A percentile compares a stretch with the other conserved stretches of the same genome.
Evolutionary conservation across 2,888 invertebrate species (phyloP).

Genomic region (Lissocephala sabroskyi): DNA sequence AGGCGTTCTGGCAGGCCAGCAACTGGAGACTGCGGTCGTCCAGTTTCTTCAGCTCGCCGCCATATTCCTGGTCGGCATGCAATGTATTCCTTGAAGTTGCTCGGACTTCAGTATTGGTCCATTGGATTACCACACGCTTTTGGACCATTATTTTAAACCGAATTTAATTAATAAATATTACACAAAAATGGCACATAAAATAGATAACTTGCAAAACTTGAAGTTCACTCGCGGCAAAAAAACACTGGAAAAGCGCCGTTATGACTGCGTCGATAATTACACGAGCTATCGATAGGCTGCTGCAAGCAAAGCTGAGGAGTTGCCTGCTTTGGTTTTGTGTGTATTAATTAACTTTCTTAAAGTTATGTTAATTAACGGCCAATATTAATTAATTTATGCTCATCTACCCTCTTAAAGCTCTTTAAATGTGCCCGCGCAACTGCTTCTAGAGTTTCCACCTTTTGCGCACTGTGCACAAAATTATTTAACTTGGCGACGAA

Average conservation of each 20-base stretch:
- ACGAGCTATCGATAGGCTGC: neutral
- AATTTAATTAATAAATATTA: slow-evolving; percentile 8
- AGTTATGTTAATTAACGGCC: too few species aligned
- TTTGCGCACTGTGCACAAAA: too few species aligned
- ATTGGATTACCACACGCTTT: slow-evolving; percentile 22
- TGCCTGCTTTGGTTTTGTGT: too few species aligned
- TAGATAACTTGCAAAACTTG: neutral
- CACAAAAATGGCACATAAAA: neutral
- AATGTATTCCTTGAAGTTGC: neutral
- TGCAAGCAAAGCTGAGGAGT: too few species aligned
- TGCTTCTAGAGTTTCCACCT: too few species aligned
- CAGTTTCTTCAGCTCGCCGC: slow-evolving; percentile 26
- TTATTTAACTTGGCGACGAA: too few species aligned
- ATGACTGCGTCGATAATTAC: neutral
- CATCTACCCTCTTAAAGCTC: too few species aligned
- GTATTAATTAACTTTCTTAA: too few species aligned
- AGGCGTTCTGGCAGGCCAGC: slow-evolving; percentile 16
- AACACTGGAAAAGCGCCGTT: neutral
- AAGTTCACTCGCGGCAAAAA: neutral
- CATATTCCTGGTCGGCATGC: slow-evolving; percentile 5
- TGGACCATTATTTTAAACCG: slow-evolving; percentile 12
- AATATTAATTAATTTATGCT: too few species aligned
- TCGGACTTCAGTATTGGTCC: slow-evolving; percentile 3
- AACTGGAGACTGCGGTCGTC: slow-evolving; percentile 25
- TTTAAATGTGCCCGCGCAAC: too few species aligned